Conservation (phyloP, 2,888 invertebrate genomes). For the Agapetus fuscipes region DNA sequence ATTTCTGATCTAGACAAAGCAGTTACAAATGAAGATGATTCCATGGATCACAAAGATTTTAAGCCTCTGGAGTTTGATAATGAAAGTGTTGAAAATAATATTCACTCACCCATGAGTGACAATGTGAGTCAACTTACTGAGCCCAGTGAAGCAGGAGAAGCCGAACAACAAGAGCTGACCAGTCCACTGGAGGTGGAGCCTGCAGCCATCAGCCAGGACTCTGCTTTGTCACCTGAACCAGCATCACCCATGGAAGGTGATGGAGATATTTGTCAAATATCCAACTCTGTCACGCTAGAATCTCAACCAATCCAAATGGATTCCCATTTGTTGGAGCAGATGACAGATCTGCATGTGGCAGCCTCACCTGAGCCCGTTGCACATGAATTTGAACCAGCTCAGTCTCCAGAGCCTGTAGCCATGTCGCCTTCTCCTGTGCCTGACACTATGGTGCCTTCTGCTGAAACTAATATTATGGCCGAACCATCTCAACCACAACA, state of each 20-base stretch:
- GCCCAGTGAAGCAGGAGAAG: conserved; percentile 15
- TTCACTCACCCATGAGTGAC: conserved; percentile 12
- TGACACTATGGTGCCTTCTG: no score
- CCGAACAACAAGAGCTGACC: conserved; percentile 7
- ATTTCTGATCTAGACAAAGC: conserved; percentile 26
- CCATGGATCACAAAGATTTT: conserved; percentile 24
- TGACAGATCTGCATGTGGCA: conserved; percentile 19
- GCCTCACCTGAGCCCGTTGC: conserved; percentile 22
- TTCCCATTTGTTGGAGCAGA: background rate
- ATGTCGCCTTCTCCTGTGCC: conserved; percentile 24
- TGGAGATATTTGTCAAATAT: conserved; percentile 8
- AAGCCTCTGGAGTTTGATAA: conserved; percentile 24
- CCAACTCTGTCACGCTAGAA: conserved; percentile 3
- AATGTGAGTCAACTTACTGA: conserved; percentile 17
- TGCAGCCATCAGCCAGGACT: conserved; percentile 11
- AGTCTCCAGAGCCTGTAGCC: conserved; percentile 5
- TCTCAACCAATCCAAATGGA: conserved; percentile 2
- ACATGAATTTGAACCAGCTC: conserved; percentile 20
- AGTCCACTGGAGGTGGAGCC: conserved; percentile 1
- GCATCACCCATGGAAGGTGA: conserved; percentile 12
- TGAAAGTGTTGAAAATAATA: conserved; percentile 5
- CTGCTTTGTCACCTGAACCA: conserved; percentile 13
- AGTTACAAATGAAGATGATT: conserved; percentile 23
- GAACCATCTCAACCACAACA: no score
- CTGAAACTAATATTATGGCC: no score